These are phyloP conservation scores for Eretmochelys imbricata DNA, from an alignment of 2,113 vertebrate genomes.

Conservation along the genomic window DNA sequence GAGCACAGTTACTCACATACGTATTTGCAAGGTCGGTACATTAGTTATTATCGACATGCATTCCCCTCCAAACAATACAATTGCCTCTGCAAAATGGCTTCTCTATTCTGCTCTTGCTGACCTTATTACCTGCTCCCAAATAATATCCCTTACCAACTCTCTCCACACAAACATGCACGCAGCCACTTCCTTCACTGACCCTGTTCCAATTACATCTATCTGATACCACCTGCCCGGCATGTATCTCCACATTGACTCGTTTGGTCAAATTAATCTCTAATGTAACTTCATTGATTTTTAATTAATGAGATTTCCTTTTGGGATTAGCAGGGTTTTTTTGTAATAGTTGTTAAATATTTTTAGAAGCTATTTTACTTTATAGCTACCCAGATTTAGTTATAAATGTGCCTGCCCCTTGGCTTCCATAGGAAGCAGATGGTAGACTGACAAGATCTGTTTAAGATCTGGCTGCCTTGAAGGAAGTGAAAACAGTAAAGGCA, in stretches of 20 bases:
- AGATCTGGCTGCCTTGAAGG: slow-evolving; percentile 31
- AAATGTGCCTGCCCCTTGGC: slow-evolving; percentile 40
- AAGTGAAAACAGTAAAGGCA: slow-evolving; percentile 56
- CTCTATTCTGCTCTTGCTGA: background rate
- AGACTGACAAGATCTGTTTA: slow-evolving; percentile 62
- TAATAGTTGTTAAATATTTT: slow-evolving; percentile 33
- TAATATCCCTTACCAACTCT: background rate
- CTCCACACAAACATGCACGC: background rate
- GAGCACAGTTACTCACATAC: background rate
- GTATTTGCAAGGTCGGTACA: background rate
- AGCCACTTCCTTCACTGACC: background rate
- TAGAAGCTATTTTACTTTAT: background rate
- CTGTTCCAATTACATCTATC: background rate
- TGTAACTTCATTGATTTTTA: background rate
- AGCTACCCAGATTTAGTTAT: slow-evolving; percentile 10
- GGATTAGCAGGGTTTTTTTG: slow-evolving; percentile 10
- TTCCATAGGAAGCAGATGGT: slow-evolving; percentile 54
- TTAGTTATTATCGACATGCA: background rate
- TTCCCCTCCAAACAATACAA: background rate
- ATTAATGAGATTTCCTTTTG: slow-evolving; percentile 7
- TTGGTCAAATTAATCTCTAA: background rate
- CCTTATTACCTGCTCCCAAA: background rate
- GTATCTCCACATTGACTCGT: background rate
- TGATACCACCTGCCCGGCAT: background rate
- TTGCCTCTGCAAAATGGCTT: background rate